A percentile compares a stretch with the other conserved stretches of the same genome.
These are phyloP conservation scores for Tinea pellionella DNA, from an alignment of 2,888 invertebrate species.

Conservation along the genomic window DNA sequence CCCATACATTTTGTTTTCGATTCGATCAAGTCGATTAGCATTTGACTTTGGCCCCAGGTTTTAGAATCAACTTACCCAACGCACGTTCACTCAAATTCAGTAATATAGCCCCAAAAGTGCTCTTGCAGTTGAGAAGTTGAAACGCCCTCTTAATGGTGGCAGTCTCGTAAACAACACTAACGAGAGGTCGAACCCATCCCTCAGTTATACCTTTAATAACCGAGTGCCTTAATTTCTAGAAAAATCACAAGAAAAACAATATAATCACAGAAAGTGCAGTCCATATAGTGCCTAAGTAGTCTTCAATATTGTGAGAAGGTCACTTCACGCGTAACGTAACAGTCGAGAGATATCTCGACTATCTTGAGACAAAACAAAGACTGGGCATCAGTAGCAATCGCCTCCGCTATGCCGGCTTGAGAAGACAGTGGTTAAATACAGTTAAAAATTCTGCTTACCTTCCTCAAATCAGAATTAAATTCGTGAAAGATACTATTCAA, in stretches of 20 bases:
- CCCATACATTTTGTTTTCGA: too few relatives aligned
- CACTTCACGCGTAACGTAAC: too few relatives aligned
- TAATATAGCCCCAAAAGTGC: slow-evolving; percentile 40
- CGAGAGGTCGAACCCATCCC: slow-evolving; percentile 41
- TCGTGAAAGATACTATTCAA: neutral
- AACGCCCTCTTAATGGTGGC: slow-evolving; percentile 31
- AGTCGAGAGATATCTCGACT: too few relatives aligned
- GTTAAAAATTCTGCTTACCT: neutral
- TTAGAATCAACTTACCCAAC: too few relatives aligned
- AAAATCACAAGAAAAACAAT: neutral
- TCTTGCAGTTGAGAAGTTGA: slow-evolving; percentile 31
- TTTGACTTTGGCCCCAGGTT: neutral
- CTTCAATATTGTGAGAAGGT: too few relatives aligned
- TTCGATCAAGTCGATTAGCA: too few relatives aligned
- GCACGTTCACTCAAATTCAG: slow-evolving; percentile 18
- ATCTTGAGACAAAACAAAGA: too few relatives aligned
- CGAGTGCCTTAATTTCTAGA: neutral
- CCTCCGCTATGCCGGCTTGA: too few relatives aligned
- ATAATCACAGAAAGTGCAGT: too few relatives aligned
- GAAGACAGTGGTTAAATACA: too few relatives aligned
- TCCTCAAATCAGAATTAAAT: neutral
- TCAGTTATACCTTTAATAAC: slow-evolving; percentile 27
- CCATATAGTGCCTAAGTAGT: too few relatives aligned
- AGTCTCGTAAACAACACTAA: slow-evolving; percentile 30
- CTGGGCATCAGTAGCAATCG: too few relatives aligned